Evolutionary conservation across 92 coral and sea anemone genomes (phyloP).

Genomic region (Virgularia gustaviana): DNA sequence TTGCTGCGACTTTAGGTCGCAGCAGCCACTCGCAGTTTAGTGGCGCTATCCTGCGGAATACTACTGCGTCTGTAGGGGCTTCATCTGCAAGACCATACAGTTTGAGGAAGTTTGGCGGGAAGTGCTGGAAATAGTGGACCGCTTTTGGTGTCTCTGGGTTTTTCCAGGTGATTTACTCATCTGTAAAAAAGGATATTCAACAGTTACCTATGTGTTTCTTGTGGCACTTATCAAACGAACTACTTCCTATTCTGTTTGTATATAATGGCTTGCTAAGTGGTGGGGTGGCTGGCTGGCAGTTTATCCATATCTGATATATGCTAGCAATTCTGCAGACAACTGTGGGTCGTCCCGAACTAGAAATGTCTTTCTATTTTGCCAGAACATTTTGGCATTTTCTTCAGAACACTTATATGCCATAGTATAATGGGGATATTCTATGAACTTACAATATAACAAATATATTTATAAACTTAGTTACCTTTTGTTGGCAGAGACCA

Average conservation of each 20-base stretch:
- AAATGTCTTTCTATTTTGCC: background rate
- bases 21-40: background rate
- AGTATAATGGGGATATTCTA: too few relatives aligned
- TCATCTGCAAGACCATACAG: background rate
- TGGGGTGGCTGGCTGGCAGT: too few relatives aligned
- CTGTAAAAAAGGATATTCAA: too few relatives aligned
- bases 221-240: too few relatives aligned
- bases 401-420: background rate
- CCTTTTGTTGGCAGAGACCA: too few relatives aligned
- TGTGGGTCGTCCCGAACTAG: background rate
- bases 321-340: background rate
- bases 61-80: background rate
- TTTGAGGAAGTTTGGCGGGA: constrained; percentile 3
- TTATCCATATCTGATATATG: background rate
- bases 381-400: background rate
- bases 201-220: too few relatives aligned
- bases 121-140: background rate
- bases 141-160: too few relatives aligned
- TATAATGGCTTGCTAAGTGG: too few relatives aligned
- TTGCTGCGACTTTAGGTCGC: background rate
- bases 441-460: too few relatives aligned
- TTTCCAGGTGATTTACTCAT: too few relatives aligned
- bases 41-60: background rate
- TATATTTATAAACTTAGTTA: too few relatives aligned
- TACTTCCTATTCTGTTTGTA: too few relatives aligned